phyloP scores from a whole-genome alignment of 2,797 vertebrate genomes.

The Gadopsis marmoratus region DNA sequence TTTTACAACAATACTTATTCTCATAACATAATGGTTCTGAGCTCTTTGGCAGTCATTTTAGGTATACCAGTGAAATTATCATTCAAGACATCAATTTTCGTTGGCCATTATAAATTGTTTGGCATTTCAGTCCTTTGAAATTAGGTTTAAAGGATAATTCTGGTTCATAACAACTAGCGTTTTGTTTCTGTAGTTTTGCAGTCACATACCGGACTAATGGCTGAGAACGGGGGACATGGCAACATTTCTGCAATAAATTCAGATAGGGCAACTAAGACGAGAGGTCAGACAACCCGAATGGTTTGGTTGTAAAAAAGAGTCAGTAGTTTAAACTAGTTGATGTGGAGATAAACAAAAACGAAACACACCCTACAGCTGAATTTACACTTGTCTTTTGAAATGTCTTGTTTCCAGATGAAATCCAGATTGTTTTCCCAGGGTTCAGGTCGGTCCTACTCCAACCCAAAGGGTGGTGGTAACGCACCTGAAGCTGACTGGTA shows the following conservation, averaged over 20 bases:
- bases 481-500: neutral
- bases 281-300: neutral
- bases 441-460: neutral
- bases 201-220: neutral
- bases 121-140: neutral
- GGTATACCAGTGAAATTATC: conserved; percentile 18
- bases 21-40: conserved; percentile 21
- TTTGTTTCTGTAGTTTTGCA: conserved; percentile 9
- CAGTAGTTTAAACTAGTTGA: neutral
- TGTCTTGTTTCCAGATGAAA: neutral
- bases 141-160: conserved; percentile 7
- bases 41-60: conserved; percentile 44
- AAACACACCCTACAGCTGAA: neutral
- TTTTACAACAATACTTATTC: conserved; percentile 14
- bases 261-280: neutral
- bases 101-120: neutral
- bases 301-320: neutral
- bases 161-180: neutral
- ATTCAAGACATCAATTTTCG: neutral
- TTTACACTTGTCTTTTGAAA: neutral
- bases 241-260: neutral
- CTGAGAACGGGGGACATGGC: neutral
- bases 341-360: neutral
- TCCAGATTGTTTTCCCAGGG: neutral
- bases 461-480: neutral